Base-by-base conservation (phyloP, 2,888 invertebrate species). In the Hoplodrina ambigua region DNA sequence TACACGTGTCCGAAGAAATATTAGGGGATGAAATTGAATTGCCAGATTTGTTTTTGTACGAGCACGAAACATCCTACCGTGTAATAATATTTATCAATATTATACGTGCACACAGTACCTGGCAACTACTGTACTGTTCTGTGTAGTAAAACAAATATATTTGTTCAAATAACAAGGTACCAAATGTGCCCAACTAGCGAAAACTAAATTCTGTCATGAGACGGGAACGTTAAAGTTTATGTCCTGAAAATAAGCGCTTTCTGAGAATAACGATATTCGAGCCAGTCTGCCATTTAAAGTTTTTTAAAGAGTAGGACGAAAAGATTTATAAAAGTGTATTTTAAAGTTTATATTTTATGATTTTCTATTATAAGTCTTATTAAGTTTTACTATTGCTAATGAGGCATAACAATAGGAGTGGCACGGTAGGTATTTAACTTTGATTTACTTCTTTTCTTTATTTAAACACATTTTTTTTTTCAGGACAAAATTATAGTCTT, bases 221-320 rank as follows among this genome's bases (percentile, higher is more conserved):
- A 57, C 57, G 46, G 20, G n/a, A 49, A 63, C 69, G 58, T 70
- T 62, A 72, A 82, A 72, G 63, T 80, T 78, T 70, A 81, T 79
- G 70, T 68, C 37, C 52, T 83, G 77, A 69, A 80, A 78, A 66
- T 70, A 75, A 81, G 74, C 56, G 41, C 61, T 69, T 53, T 70
- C 65, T 80, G 66, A 69, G 72, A 80, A 67, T 79, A 76, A 82
- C 64, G 69, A 69, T 64, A 64, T 68, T 59, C 58, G 68, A 63
- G 62, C 50, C 54, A 69, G 66, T 64, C 66, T 57, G 68, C 57
- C 62, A 19, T 65, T 67, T 56, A 46, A 58, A 75, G 72, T 75
- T 54, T 62, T 64, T 60, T 57, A 68, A 59, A 52, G 19, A 52
- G 19, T 17, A 57, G 7, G 17, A 25, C 20, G 61, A 41, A 61